Evolutionary conservation across 2,113 vertebrate genomes (phyloP), one percentile per base, ranked within the genome.

Genomic region (Meriones unguiculatus): DNA sequence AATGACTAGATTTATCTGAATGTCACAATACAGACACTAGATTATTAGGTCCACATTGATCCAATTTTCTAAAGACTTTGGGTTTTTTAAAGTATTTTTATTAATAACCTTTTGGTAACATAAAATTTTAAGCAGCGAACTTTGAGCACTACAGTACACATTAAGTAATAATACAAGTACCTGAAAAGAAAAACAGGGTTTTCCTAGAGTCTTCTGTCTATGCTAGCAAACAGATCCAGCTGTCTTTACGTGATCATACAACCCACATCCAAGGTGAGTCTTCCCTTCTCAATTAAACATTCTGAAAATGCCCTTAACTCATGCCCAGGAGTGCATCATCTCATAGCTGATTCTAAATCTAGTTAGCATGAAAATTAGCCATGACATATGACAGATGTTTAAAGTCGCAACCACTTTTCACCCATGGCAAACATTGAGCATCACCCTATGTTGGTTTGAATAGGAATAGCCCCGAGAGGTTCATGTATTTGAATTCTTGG

Each of bases 81-180:
- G 91, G 77, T 96, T 85, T 11, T 25, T 87, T 13, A n/a, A 22
- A 62, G 76, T 78, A 30, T 6, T 80, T 62, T 78, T 57, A 65
- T 77, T 84, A 59, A 84, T 93, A 92, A 95, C 17, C 20, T 87
- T 92, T 96, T 76, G 46, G 84, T 62, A 84, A 87, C 28, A 24
- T 72, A 72, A 62, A 93, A 75, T 89, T 92, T 70, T 82, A 67
- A 95, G 91, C 3, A 73, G 18, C 95, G 59, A 64, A 70, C 65
- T 90, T 94, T 93, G 57, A 89, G 57, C 41, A 94, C 15, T 73
- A 91, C 59, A 95, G n/a, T 35, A 75, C 73, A 87, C 17, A 72
- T 89, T 86, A 87, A 92, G 73, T 96, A 94, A 89, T 89, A 87
- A 46, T 24, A 22, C 38, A 86, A 89, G 18, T 86, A 46, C 86